Evolutionary conservation across 23 tunicate genomes (phyloP), one percentile per base, ranked within the genome.

Genomic region (Ascidia mentula): DNA sequence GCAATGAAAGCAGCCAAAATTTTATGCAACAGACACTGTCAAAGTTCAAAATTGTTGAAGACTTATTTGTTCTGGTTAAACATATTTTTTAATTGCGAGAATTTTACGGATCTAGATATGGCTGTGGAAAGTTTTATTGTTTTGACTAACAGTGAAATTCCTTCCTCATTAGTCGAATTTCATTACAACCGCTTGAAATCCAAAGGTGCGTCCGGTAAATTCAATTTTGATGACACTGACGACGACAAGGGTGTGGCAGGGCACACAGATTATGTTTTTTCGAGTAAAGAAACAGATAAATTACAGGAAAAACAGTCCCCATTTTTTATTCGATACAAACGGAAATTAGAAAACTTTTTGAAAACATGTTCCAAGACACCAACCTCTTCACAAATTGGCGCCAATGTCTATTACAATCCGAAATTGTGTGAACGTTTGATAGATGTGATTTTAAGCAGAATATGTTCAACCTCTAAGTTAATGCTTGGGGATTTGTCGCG

Each of bases 1-100:
- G 65, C 65, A 3, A 53, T 53, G 65, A 53, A 53, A 53, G 65
- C 65, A 5, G 65, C 65, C 7, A 53, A 53, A 9, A 5, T 6
- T 9, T 53, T 53, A 9, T 53, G 65, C 13, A 3, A 9, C 24
- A 53, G 24, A 53, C 13, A 53, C 65, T 53, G 65, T 28, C 22
- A 53, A 53, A 53, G 24, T 28, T 7, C 22, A 17, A 61, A 82
- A 18, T 17, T 40, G 2, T 18, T 42, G 1, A 7, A 24, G 33
- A 65, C 86, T 0, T 31, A 59, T 22, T 39, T 82, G 80, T 73
- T 31, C 36, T 82, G 86, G 80, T 24, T 82, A 45, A 31, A 17
- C 34, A 34, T 59, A 24, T 40, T 73, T 20, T 60, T 74, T 60
- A 34, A 31, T 24, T 79, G 83, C 45, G 5, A 22, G 6, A 79